phyloP scores from a whole-genome alignment of 2,888 invertebrate species.

The Patella caerulea region DNA sequence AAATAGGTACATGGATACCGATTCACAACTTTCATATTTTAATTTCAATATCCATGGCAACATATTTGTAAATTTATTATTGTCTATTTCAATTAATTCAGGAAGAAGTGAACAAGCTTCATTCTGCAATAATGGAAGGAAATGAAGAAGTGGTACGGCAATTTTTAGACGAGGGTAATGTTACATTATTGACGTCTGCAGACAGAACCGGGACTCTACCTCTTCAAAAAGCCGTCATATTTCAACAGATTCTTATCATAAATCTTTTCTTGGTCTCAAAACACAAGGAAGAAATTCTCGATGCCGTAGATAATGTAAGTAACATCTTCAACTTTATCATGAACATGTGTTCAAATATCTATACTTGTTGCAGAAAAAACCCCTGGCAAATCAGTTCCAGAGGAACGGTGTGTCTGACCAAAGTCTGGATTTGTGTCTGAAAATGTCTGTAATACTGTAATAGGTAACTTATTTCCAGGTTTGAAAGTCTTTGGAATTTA shows the following conservation, averaged over 20 bases:
- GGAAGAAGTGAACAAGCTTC: conserved; percentile 41
- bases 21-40: neutral
- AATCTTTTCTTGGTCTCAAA: conserved; percentile 37
- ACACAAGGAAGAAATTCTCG: conserved; percentile 40
- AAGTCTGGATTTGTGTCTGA: no score
- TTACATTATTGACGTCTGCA: conserved; percentile 39
- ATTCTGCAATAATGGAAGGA: conserved; percentile 47
- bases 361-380: no score
- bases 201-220: conserved; percentile 52
- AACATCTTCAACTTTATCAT: neutral
- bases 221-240: conserved; percentile 58
- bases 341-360: no score
- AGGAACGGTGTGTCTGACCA: no score
- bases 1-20: neutral
- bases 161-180: conserved; percentile 36
- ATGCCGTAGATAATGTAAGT: conserved; percentile 50
- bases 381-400: no score
- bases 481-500: neutral
- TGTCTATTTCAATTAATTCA: conserved; percentile 15
- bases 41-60: no score
- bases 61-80: no score
- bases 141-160: conserved; percentile 40
- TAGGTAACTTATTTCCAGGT: no score
- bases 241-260: conserved; percentile 42
- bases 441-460: no score